Percentiles rank a stretch among this genome's conserved stretches.
These are phyloP conservation scores for Molothrus ater DNA, from an alignment of 2,797 vertebrate genomes.

Conservation along the genomic window DNA sequence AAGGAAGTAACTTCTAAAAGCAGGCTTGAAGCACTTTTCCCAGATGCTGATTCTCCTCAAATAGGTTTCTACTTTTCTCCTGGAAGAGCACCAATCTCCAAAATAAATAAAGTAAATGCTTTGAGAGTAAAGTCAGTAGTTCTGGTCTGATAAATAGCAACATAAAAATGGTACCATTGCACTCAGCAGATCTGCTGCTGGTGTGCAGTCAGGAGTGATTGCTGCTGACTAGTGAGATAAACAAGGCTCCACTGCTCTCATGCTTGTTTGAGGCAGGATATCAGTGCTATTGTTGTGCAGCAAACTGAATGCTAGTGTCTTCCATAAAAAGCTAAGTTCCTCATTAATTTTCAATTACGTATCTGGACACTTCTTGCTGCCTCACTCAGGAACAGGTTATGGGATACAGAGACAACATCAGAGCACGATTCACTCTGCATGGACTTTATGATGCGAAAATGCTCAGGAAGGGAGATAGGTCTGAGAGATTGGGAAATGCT, in stretches of 20 bases:
- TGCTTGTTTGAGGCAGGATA: not conserved
- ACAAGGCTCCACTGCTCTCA: not conserved
- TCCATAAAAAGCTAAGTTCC: not conserved
- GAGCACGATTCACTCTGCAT: accelerated
- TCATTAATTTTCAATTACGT: not conserved
- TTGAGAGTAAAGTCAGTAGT: not conserved
- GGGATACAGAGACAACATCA: not conserved
- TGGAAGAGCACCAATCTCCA: not conserved
- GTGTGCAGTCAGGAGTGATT: slow-evolving; percentile 13
- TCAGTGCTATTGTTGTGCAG: not conserved
- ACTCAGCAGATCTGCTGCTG: slow-evolving; percentile 22
- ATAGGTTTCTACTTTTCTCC: not conserved
- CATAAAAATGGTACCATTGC: not conserved
- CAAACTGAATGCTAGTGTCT: not conserved
- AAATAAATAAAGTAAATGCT: not conserved
- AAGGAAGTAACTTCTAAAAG: not conserved
- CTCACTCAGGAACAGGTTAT: not conserved
- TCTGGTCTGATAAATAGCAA: not conserved
- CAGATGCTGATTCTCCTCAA: not conserved
- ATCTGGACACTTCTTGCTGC: not conserved
- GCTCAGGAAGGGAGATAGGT: not conserved
- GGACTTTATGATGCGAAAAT: not conserved
- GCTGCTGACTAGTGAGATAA: not conserved
- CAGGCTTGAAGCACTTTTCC: not conserved
- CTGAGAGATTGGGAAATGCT: not conserved